Base-by-base conservation (phyloP, 2,797 vertebrate species). In the Coluber constrictor region DNA sequence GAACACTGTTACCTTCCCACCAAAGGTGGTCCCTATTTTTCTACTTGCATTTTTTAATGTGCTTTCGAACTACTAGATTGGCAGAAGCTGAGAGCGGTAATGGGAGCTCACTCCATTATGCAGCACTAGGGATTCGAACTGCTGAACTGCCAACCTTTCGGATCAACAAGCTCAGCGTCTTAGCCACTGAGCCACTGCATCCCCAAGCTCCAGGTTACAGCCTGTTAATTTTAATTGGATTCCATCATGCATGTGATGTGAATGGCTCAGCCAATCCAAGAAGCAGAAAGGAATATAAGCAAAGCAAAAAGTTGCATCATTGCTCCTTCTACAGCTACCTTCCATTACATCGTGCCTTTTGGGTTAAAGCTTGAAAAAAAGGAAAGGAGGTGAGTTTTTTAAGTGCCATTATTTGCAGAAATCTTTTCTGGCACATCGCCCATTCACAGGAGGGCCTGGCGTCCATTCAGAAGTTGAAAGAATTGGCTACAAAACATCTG, bases 291-390 rank as follows among this genome's bases (percentile, higher is more conserved):
- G 94, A 63, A 87, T 96, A 88, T 5, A 66, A 95, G 87, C 56
- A 10, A 79, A 79, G 4, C 18, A 43, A 79, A 55, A 92, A 96
- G 93, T 11, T 60, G 66, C 94, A 91, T 9, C 43, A 91, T 15
- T 47, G 6, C 23, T 90, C 32, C 70, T 74, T 37, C 91, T 94
- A 94, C 87, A 94, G 90, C 89, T 11, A 13, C 63, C 1, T 87
- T 59, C 94, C 93, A 79, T 23, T 9, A 43, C 37, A 10, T 43
- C 20, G 5, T 23, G 74, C 74, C 87, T 63, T 94, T 91, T 83
- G 90, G 94, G 94, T 94, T 93, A 86, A 95, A 93, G 20, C 93
- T 96, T 93, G 89, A 4, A 88, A 29, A 29, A 79, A 74, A 90
- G 20, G 27, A 43, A 90, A 32, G 27, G 88, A 83, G 56, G 86